These are phyloP conservation scores for Radopholus similis DNA, from an alignment of 1,140 invertebrate genomes.

Conservation along the genomic window DNA sequence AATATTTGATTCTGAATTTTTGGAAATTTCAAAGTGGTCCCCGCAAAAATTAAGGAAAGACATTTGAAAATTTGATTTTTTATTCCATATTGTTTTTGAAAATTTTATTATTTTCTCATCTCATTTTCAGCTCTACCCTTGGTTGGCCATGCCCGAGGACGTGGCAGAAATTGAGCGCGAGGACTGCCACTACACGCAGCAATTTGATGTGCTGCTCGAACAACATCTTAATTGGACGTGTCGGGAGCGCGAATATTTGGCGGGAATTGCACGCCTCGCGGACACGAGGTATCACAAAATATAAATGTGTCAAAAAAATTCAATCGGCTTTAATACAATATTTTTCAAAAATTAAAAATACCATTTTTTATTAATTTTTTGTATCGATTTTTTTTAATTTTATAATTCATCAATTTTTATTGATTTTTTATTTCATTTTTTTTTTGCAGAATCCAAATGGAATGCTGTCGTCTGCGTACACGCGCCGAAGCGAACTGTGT, in stretches of 20 bases:
- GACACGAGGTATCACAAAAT: slow-evolving; percentile 49
- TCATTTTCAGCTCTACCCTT: slow-evolving; percentile 51
- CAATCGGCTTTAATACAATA: too few species aligned
- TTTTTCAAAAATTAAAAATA: slow-evolving; percentile 13
- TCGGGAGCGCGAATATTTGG: slow-evolving; percentile 49
- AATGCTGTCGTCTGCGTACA: slow-evolving; percentile 51
- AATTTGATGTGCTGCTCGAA: slow-evolving; percentile 55
- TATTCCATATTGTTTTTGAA: too few species aligned
- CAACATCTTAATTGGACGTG: slow-evolving; percentile 42
- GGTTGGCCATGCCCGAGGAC: slow-evolving; percentile 53
- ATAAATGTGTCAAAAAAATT: background rate
- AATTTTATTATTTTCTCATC: slow-evolving; percentile 17
- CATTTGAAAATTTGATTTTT: slow-evolving; percentile 13
- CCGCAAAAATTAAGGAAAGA: too few species aligned
- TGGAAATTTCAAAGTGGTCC: slow-evolving; percentile 12
- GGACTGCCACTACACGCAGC: slow-evolving; percentile 51
- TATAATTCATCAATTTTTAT: slow-evolving; percentile 10
- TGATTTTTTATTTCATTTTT: background rate
- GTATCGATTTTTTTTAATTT: slow-evolving; percentile 11
- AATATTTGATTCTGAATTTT: background rate
- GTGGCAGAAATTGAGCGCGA: slow-evolving; percentile 50
- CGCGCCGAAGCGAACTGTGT: slow-evolving; percentile 50
- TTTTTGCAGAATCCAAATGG: slow-evolving; percentile 56
- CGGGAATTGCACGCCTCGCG: slow-evolving; percentile 50
- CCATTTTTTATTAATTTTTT: slow-evolving; percentile 1